A percentile compares a stretch with the other conserved stretches of the same genome.
phyloP scores from a whole-genome alignment of 1,140 invertebrate species.

The Cryptotermes secundus region DNA sequence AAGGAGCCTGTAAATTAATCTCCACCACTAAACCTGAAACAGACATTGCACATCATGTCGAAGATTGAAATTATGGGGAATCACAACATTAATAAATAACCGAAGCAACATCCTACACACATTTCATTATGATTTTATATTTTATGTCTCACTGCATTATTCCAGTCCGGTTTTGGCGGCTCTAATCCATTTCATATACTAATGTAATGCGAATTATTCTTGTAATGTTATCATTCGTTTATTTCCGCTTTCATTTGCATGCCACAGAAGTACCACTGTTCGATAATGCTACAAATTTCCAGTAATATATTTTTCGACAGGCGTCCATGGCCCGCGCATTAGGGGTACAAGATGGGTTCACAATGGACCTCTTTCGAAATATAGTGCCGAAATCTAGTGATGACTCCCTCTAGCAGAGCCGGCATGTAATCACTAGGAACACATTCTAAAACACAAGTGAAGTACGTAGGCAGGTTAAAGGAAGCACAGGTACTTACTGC shows the following conservation, averaged over 20 bases:
- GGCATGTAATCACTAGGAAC: slow-evolving; percentile 15
- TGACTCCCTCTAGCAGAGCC: slow-evolving; percentile 23
- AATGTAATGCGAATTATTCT: not conserved
- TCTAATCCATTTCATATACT: not conserved
- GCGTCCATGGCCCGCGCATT: slow-evolving; percentile 32
- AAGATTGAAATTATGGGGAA: not conserved
- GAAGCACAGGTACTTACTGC: slow-evolving; percentile 29
- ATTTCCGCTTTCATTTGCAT: not conserved
- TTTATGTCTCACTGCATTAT: slow-evolving; percentile 8
- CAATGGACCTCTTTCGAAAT: slow-evolving; percentile 34
- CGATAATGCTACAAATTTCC: not conserved
- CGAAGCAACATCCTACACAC: not conserved
- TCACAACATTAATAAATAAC: not conserved
- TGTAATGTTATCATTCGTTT: not conserved
- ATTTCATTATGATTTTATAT: not conserved
- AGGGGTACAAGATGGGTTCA: slow-evolving; percentile 35
- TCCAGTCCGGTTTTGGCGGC: not conserved
- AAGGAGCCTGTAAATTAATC: not conserved
- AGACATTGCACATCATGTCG: not conserved
- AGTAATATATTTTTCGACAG: slow-evolving; percentile 22
- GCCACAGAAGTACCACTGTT: not conserved
- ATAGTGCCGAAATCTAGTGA: slow-evolving; percentile 27
- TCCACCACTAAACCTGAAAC: slow-evolving; percentile 6
- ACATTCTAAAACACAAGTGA: slow-evolving; percentile 11
- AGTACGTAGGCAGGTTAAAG: slow-evolving; percentile 1